These are phyloP conservation scores for Gymnobelideus leadbeateri DNA, from an alignment of 2,113 vertebrate species.

Conservation along the genomic window DNA sequence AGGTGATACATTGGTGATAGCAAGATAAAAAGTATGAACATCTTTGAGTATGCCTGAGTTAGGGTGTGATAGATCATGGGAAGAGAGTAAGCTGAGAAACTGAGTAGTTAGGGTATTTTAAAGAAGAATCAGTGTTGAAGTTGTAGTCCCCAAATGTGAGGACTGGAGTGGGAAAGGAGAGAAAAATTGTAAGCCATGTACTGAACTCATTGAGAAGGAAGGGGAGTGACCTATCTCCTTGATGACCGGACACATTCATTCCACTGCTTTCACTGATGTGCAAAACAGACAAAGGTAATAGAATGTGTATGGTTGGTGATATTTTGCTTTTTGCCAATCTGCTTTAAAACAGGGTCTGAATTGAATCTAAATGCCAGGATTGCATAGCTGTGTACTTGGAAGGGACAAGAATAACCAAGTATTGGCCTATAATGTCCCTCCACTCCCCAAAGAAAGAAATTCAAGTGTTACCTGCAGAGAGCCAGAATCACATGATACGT, in stretches of 20 bases:
- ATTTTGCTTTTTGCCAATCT: background rate
- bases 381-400: background rate
- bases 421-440: no score
- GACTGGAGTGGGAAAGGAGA: background rate
- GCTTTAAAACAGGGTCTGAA: background rate
- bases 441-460: background rate
- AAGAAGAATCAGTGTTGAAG: background rate
- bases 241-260: background rate
- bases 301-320: no score
- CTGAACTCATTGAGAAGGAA: background rate
- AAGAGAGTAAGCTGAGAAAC: background rate
- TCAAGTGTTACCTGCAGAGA: background rate
- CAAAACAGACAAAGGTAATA: background rate
- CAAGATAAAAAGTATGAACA: background rate
- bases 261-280: background rate
- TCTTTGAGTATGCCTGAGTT: background rate
- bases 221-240: background rate
- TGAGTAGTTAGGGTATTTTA: background rate
- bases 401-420: background rate
- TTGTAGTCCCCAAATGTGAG: background rate
- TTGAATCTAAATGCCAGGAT: background rate
- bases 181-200: background rate
- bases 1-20: background rate
- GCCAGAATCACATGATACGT: background rate
- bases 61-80: background rate